These are phyloP conservation scores for Branchipolynoe longqiensis DNA, from an alignment of 2,888 invertebrate species.

Conservation along the genomic window DNA sequence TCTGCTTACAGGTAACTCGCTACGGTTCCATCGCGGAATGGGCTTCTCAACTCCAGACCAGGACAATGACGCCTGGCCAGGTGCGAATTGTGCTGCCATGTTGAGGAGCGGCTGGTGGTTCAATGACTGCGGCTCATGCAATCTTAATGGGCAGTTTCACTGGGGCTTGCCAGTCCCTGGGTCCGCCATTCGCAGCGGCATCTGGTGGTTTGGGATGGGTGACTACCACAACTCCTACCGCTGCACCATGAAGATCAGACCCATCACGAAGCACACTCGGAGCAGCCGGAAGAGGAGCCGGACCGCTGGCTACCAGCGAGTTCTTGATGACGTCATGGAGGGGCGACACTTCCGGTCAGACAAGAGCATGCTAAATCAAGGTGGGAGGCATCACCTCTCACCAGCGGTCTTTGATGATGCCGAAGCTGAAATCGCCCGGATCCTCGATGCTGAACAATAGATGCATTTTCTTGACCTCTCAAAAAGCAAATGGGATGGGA, in stretches of 20 bases:
- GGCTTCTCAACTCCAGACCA: slow-evolving; percentile 28
- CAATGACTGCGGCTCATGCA: slow-evolving; percentile 25
- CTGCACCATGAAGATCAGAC: not conserved
- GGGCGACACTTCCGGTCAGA: too few species aligned
- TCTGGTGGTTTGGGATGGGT: slow-evolving; percentile 37
- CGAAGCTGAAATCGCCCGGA: too few species aligned
- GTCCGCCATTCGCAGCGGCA: not conserved
- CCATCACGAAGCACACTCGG: too few species aligned
- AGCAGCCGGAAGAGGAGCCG: too few species aligned
- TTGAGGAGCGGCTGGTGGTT: slow-evolving; percentile 47
- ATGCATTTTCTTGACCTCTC: too few species aligned
- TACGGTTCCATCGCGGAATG: slow-evolving; percentile 4
- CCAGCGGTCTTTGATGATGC: too few species aligned
- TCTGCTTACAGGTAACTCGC: slow-evolving; percentile 34
- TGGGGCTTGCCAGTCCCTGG: not conserved
- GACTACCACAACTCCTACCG: not conserved
- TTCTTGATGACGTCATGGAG: too few species aligned
- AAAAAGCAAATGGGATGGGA: too few species aligned
- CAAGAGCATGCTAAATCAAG: too few species aligned
- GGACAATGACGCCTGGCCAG: slow-evolving; percentile 20
- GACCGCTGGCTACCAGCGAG: too few species aligned
- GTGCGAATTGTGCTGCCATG: not conserved
- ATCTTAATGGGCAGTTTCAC: slow-evolving; percentile 43
- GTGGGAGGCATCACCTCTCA: too few species aligned
- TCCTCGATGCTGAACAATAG: too few species aligned